These are phyloP conservation scores for Nestor notabilis DNA, from an alignment of 2,113 vertebrate species.

Conservation along the genomic window DNA sequence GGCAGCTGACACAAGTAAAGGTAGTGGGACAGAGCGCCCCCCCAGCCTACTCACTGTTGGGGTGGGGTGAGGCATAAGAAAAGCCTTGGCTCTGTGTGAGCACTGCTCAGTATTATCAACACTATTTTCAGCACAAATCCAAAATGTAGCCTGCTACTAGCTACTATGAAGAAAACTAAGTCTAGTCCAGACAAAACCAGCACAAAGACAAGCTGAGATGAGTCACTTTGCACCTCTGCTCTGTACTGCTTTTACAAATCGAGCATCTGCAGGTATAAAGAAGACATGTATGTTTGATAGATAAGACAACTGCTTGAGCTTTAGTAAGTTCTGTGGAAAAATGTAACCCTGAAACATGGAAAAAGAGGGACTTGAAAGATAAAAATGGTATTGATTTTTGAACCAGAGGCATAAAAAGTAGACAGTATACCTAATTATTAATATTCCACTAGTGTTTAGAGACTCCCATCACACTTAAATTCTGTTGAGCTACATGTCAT, in stretches of 20 bases:
- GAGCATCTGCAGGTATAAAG: not conserved
- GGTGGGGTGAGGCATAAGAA: not conserved
- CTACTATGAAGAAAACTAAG: not conserved
- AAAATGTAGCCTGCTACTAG: not conserved
- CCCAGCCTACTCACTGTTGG: not conserved
- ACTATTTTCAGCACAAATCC: not conserved
- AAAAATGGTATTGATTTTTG: not conserved
- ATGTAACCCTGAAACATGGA: not conserved
- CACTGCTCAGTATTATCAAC: not conserved
- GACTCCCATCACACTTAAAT: too few species aligned
- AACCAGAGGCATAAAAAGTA: not conserved
- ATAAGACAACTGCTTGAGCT: not conserved
- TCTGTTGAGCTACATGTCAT: not conserved
- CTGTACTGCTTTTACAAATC: not conserved
- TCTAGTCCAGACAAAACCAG: not conserved
- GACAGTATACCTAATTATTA: not conserved
- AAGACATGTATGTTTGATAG: not conserved
- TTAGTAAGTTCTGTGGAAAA: not conserved
- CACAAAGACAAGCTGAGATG: not conserved
- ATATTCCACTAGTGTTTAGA: not conserved
- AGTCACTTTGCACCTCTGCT: not conserved
- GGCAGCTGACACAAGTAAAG: not conserved
- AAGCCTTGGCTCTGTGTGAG: not conserved
- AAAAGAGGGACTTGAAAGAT: not conserved
- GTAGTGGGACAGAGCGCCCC: not conserved